Evolutionary conservation across 2,888 invertebrate species (phyloP).

Genomic region (Sphaerophoria taeniata): DNA sequence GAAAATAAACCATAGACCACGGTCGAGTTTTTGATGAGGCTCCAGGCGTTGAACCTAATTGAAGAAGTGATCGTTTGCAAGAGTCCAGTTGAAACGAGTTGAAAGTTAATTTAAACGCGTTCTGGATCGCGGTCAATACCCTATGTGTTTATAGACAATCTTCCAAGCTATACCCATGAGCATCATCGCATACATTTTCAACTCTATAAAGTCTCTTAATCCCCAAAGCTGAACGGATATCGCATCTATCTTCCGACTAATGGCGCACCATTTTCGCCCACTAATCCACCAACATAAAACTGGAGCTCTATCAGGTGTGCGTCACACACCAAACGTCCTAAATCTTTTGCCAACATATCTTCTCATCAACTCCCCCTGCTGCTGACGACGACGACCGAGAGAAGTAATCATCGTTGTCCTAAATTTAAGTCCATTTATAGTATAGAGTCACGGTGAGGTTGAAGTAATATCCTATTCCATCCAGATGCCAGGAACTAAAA

Average conservation of each 20-base stretch:
- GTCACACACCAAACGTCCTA: slow-evolving; percentile 50
- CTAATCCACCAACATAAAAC: slow-evolving; percentile 53
- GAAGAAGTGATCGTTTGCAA: background rate
- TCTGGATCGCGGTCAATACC: too few relatives aligned
- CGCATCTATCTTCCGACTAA: slow-evolving; percentile 65
- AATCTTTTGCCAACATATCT: slow-evolving; percentile 30
- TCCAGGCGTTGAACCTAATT: background rate
- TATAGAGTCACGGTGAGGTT: background rate
- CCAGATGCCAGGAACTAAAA: slow-evolving; percentile 56
- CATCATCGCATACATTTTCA: background rate
- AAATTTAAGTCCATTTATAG: too few relatives aligned
- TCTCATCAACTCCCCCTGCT: slow-evolving; percentile 30
- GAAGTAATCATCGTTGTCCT: background rate
- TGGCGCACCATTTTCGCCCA: slow-evolving; percentile 70
- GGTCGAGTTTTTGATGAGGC: background rate
- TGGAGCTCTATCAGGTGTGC: slow-evolving; percentile 54
- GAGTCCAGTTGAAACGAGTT: too few relatives aligned
- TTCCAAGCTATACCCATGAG: background rate
- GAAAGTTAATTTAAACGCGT: too few relatives aligned
- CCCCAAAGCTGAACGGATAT: slow-evolving; percentile 27
- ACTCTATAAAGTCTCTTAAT: background rate
- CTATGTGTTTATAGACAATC: too few relatives aligned
- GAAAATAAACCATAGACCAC: slow-evolving; percentile 1
- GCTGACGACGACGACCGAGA: background rate
- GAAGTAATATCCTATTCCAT: slow-evolving; percentile 35